Conservation (phyloP, 2,797 vertebrate species). For the Micropoecilia bifurca region DNA sequence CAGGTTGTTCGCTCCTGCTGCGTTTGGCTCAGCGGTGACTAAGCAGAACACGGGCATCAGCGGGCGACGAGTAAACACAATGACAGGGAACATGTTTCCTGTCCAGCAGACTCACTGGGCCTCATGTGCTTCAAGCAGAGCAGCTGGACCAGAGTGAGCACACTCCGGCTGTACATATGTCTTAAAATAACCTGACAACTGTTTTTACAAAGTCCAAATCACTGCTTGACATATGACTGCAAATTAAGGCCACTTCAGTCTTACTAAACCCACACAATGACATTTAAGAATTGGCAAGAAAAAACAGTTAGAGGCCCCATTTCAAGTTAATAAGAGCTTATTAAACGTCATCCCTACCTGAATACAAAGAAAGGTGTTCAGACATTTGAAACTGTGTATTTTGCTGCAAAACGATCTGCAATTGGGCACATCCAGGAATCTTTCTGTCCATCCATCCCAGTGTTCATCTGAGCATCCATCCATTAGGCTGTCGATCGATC, state of each 20-base stretch:
- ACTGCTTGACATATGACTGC: conserved; percentile 22
- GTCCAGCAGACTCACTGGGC: conserved; percentile 24
- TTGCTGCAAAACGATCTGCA: neutral
- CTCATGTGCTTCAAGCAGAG: conserved; percentile 31
- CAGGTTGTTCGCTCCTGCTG: conserved; percentile 26
- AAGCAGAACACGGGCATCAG: conserved; percentile 52
- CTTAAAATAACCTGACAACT: conserved; percentile 20
- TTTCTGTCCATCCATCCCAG: neutral
- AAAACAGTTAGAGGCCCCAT: neutral
- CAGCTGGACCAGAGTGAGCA: neutral
- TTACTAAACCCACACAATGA: conserved; percentile 12
- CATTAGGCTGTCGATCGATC: neutral
- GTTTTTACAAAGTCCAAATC: conserved; percentile 22
- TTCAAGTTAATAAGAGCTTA: neutral
- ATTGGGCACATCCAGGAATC: neutral
- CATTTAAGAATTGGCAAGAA: neutral
- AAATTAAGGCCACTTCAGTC: neutral
- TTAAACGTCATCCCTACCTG: neutral
- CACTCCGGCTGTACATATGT: conserved; percentile 25
- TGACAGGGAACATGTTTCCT: conserved; percentile 48
- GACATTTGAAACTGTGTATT: neutral
- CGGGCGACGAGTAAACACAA: conserved; percentile 38
- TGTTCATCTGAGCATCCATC: neutral
- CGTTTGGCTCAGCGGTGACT: conserved; percentile 47
- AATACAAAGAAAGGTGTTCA: neutral